Percentiles rank a stretch among this genome's conserved stretches.
Evolutionary conservation across 2,113 vertebrate genomes (phyloP).

Genomic region (Nerophis ophidion): DNA sequence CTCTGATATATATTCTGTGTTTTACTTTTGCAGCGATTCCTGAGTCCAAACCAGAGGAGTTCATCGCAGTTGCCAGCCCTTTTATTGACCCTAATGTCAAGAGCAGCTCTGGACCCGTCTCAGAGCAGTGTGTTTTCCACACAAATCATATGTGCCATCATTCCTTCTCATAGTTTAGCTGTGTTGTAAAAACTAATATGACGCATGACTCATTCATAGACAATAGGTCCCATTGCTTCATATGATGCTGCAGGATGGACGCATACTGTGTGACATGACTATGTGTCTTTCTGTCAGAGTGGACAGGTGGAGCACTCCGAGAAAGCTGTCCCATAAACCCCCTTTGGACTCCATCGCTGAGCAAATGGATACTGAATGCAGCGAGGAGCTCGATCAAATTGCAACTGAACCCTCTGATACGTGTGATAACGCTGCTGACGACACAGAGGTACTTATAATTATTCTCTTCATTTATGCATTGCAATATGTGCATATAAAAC

Average conservation of each 20-base stretch:
- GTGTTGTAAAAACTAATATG: not conserved
- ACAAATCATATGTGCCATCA: constrained; percentile 1
- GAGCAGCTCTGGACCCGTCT: constrained; percentile 7
- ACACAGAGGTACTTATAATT: constrained; percentile 64
- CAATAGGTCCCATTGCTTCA: not conserved
- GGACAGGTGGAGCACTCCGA: constrained; percentile 33
- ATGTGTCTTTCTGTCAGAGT: constrained; percentile 24
- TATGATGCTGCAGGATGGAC: constrained; percentile 9
- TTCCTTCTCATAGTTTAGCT: constrained; percentile 1
- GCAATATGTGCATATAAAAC: not conserved
- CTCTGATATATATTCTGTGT: constrained; percentile 6
- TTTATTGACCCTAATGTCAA: constrained; percentile 49
- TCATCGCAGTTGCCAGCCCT: constrained; percentile 65
- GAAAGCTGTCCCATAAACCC: constrained; percentile 42
- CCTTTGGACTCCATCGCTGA: constrained; percentile 68
- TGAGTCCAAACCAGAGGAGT: constrained; percentile 56
- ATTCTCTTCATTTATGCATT: not conserved
- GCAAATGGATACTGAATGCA: constrained; percentile 62
- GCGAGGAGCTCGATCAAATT: constrained; percentile 27
- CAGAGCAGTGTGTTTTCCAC: constrained; percentile 42
- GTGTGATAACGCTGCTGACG: constrained; percentile 25
- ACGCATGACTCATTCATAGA: constrained; percentile 13
- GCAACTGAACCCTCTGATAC: constrained; percentile 23
- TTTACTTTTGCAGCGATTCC: constrained; percentile 41
- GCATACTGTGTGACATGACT: constrained; percentile 10